These are phyloP conservation scores for Drosophila aldrichi DNA, from an alignment of 2,888 invertebrate genomes.

Conservation along the genomic window DNA sequence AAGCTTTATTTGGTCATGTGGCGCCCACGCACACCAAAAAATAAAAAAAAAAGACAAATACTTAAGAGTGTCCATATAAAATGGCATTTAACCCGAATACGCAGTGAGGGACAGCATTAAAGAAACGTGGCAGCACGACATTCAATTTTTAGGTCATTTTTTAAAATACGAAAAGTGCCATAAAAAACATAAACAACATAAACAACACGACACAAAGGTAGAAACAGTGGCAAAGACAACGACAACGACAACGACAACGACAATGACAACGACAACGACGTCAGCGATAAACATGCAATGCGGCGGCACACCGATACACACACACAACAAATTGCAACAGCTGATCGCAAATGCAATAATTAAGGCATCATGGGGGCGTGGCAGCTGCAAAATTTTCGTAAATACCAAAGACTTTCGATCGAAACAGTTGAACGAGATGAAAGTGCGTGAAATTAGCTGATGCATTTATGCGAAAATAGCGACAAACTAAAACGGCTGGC, in stretches of 20 bases:
- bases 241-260: slow-evolving; percentile 4
- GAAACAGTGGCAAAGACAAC: slow-evolving; percentile 27
- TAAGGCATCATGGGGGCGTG: slow-evolving; percentile 44
- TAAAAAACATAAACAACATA: slow-evolving; percentile 42
- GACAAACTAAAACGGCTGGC: slow-evolving; percentile 82
- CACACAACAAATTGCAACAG: slow-evolving; percentile 44
- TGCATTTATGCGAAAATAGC: slow-evolving; percentile 73
- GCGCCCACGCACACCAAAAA: slow-evolving; percentile 41
- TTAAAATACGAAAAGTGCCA: slow-evolving; percentile 44
- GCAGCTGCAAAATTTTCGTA: slow-evolving; percentile 45
- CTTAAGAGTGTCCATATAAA: slow-evolving; percentile 54
- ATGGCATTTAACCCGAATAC: slow-evolving; percentile 74
- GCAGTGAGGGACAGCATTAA: slow-evolving; percentile 48
- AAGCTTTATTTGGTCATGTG: slow-evolving; percentile 18
- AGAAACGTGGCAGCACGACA: slow-evolving; percentile 69
- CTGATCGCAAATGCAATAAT: slow-evolving; percentile 65
- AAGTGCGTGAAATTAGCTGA: slow-evolving; percentile 61
- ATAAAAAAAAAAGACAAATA: no score
- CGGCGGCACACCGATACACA: slow-evolving; percentile 23
- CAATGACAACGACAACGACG: not conserved
- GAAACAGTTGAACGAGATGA: slow-evolving; percentile 71
- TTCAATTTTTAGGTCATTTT: slow-evolving; percentile 57
- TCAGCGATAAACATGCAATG: slow-evolving; percentile 30
- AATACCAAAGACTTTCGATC: slow-evolving; percentile 63
- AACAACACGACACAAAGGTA: slow-evolving; percentile 17